These are phyloP conservation scores for Exephanes ischioxanthus DNA, from an alignment of 2,888 invertebrate genomes.

Conservation along the genomic window DNA sequence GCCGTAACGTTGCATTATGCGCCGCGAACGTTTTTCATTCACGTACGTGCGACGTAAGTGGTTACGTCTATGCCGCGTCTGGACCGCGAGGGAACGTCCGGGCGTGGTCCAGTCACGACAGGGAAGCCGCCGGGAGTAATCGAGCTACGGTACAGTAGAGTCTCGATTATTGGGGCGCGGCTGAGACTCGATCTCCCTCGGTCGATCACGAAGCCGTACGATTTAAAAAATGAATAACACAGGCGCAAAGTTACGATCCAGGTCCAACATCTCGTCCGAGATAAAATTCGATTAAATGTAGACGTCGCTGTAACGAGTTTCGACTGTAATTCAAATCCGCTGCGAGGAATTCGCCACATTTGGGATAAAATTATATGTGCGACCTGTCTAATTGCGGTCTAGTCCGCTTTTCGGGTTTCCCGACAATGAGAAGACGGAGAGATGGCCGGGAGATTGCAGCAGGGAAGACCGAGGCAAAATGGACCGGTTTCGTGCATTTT, in stretches of 20 bases:
- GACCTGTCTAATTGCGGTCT: background rate
- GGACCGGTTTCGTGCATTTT: background rate
- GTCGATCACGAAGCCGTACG: background rate
- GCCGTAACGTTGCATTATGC: slow-evolving; percentile 6
- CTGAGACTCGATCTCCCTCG: no score
- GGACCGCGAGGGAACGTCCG: slow-evolving; percentile 31
- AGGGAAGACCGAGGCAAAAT: background rate
- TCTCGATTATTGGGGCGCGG: background rate
- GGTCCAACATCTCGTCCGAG: no score
- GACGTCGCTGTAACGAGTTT: background rate
- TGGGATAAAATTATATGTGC: background rate
- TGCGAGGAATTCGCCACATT: background rate
- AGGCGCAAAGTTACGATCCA: no score
- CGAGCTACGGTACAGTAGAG: slow-evolving; percentile 3
- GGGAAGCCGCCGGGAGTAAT: slow-evolving; percentile 2
- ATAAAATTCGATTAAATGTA: background rate
- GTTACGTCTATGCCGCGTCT: slow-evolving; percentile 61
- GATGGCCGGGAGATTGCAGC: background rate
- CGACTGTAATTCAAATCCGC: background rate
- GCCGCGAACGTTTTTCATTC: slow-evolving; percentile 58
- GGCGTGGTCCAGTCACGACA: slow-evolving; percentile 21
- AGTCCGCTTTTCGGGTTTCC: background rate
- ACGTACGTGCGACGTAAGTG: slow-evolving; percentile 53
- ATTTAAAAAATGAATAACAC: background rate
- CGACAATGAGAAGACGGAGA: background rate